Conservation (phyloP, 2,888 invertebrate genomes). For the Agrilus mali region DNA sequence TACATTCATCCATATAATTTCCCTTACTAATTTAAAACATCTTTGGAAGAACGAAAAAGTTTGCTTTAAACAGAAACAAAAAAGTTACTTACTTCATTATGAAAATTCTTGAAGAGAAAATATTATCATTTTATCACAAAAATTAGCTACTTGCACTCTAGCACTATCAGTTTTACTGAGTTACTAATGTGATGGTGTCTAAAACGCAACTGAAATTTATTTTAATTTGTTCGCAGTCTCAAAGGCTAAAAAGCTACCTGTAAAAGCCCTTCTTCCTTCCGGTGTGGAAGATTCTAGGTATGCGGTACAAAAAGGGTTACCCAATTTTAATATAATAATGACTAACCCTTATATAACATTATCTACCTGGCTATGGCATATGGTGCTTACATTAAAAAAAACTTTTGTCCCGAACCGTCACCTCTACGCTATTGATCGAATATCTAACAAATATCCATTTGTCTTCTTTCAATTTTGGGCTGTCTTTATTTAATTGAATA, state of each 20-base stretch:
- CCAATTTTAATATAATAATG: constrained; percentile 27
- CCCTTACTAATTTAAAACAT: too few relatives aligned
- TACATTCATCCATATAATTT: too few relatives aligned
- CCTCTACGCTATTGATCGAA: too few relatives aligned
- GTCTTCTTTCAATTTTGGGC: too few relatives aligned
- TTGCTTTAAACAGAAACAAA: too few relatives aligned
- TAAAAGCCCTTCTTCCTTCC: constrained; percentile 32
- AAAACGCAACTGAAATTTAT: constrained; percentile 29
- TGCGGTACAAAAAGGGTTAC: constrained; percentile 28
- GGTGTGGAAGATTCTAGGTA: constrained; percentile 24
- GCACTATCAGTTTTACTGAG: neutral
- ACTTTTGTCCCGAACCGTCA: neutral
- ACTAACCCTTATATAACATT: constrained; percentile 20
- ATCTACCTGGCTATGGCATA: constrained; percentile 31
- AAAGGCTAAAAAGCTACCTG: constrained; percentile 32
- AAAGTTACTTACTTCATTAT: too few relatives aligned
- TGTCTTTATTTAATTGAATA: too few relatives aligned
- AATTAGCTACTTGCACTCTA: too few relatives aligned
- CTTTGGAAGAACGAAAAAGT: too few relatives aligned
- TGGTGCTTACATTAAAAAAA: constrained; percentile 22
- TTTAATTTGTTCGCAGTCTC: constrained; percentile 21
- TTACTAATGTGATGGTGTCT: constrained; percentile 25
- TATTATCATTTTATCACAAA: too few relatives aligned
- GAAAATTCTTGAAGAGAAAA: too few relatives aligned
- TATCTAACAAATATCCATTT: too few relatives aligned